These are phyloP conservation scores for Fregetta grallaria DNA, from an alignment of 2,113 vertebrate genomes.

Conservation along the genomic window DNA sequence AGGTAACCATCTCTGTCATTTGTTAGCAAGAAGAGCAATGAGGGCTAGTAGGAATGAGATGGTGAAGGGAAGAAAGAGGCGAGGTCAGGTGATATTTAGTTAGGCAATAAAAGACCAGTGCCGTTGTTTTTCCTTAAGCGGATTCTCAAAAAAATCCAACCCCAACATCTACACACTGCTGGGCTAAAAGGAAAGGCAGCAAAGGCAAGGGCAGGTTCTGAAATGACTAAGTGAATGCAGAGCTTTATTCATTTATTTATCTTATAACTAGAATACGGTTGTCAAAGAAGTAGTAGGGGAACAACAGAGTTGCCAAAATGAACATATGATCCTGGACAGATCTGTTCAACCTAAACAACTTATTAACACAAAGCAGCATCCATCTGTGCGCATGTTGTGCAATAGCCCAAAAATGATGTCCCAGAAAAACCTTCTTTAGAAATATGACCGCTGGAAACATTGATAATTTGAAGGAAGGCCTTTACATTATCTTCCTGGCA, in stretches of 20 bases:
- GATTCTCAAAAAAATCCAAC: background rate
- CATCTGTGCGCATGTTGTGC: slow-evolving; percentile 16
- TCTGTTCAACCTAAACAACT: slow-evolving; percentile 35
- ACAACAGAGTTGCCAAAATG: background rate
- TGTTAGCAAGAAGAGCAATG: background rate
- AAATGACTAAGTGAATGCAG: background rate
- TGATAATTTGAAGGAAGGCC: background rate
- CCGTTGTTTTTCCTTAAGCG: background rate
- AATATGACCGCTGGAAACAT: background rate
- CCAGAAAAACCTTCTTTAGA: background rate
- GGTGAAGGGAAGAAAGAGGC: background rate
- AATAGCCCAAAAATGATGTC: background rate
- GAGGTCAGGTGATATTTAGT: background rate
- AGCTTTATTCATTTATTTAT: background rate
- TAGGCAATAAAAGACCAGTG: background rate
- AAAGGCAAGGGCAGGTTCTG: background rate
- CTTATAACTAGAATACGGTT: background rate
- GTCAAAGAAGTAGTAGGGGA: background rate
- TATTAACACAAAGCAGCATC: slow-evolving; percentile 21
- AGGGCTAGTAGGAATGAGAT: background rate
- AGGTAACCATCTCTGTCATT: background rate
- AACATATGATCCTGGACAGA: slow-evolving; percentile 32
- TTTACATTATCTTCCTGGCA: background rate
- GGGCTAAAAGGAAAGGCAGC: background rate
- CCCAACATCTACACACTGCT: background rate